Percentiles rank a stretch among this genome's conserved stretches.
These are phyloP conservation scores for Apistogramma diplotaenia DNA, from an alignment of 2,113 vertebrate genomes.

Conservation along the genomic window DNA sequence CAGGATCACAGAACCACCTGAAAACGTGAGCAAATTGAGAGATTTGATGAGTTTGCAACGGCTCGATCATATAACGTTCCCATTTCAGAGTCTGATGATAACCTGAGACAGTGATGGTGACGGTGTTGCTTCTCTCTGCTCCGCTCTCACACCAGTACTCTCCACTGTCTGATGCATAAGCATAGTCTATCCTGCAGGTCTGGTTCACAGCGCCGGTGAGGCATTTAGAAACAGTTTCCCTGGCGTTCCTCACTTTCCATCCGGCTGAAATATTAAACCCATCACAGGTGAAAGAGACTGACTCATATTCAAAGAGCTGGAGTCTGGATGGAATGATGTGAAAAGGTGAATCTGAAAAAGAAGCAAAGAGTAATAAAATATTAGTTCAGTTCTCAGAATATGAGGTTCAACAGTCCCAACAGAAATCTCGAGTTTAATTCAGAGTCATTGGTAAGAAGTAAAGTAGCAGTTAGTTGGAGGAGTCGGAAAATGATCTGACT, in stretches of 20 bases:
- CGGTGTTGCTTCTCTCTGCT: not conserved
- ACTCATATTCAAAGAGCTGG: not conserved
- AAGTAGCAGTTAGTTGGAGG: fast-evolving
- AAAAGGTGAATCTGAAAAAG: not conserved
- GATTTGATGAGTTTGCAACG: fast-evolving
- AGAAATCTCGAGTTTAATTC: too few species aligned
- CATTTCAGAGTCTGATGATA: fast-evolving
- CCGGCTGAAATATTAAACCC: fast-evolving
- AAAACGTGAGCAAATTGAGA: fast-evolving
- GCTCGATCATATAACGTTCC: not conserved
- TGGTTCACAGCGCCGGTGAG: fast-evolving
- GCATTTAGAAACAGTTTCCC: fast-evolving
- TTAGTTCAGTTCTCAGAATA: fast-evolving
- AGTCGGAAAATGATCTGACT: fast-evolving
- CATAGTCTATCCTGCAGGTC: not conserved
- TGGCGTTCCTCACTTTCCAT: not conserved
- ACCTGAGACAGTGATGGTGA: not conserved
- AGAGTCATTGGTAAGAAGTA: fast-evolving
- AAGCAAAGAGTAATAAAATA: not conserved
- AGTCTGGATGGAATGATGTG: not conserved
- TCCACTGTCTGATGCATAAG: fast-evolving
- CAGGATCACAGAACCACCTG: not conserved
- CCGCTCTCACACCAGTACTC: slow-evolving; percentile 7
- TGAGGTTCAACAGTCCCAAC: not conserved
- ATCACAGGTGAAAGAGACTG: not conserved